Conservation (phyloP, 2,113 vertebrate genomes). For the Siniperca chuatsi region DNA sequence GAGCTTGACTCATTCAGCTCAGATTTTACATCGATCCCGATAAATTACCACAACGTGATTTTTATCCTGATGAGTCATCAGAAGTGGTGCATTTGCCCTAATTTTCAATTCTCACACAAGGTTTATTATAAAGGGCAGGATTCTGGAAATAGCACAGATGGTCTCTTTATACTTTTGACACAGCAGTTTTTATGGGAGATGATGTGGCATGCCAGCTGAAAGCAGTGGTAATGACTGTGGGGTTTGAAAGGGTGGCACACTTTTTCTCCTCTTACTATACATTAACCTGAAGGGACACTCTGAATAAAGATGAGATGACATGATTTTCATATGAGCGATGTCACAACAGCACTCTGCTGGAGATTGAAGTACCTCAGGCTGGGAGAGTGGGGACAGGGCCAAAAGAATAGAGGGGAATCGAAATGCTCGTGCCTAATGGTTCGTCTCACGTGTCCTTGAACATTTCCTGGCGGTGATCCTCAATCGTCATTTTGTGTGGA, state of each 20-base stretch:
- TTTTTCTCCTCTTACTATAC: conserved; percentile 42
- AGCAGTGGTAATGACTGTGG: conserved; percentile 47
- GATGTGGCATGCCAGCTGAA: conserved; percentile 55
- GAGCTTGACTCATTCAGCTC: conserved; percentile 24
- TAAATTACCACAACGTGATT: conserved; percentile 38
- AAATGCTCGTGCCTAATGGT: conserved; percentile 52
- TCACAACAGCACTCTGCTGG: conserved; percentile 44
- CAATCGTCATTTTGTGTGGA: conserved; percentile 58
- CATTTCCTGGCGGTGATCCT: conserved; percentile 67
- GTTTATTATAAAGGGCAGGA: conserved; percentile 43
- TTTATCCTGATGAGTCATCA: conserved; percentile 40
- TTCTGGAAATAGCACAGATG: conserved; percentile 64
- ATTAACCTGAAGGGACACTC: conserved; percentile 57
- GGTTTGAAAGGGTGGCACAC: conserved; percentile 56
- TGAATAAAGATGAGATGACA: conserved; percentile 54
- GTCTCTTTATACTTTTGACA: conserved; percentile 62
- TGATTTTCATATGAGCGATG: conserved; percentile 53
- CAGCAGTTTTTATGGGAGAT: conserved; percentile 49
- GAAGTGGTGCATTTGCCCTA: conserved; percentile 34
- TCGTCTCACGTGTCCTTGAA: conserved; percentile 67
- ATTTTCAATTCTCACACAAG: conserved; percentile 48
- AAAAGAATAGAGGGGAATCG: conserved; percentile 37
- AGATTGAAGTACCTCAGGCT: conserved; percentile 55
- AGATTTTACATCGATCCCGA: conserved; percentile 23
- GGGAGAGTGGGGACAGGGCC: conserved; percentile 19